Conservation (phyloP, 2,797 vertebrate genomes). For the Odontamblyopus lacepedii region DNA sequence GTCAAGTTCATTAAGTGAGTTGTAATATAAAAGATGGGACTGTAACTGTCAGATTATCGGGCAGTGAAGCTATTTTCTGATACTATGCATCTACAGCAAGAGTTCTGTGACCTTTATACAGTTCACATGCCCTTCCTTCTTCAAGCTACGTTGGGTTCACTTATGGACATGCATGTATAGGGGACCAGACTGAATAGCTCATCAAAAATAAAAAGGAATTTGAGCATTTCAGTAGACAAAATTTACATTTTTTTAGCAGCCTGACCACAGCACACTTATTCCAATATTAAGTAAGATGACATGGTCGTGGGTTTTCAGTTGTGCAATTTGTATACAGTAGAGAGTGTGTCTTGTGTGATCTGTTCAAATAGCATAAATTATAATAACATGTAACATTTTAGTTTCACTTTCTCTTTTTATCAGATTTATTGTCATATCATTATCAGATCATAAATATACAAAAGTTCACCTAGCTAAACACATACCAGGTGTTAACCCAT, state of each 20-base stretch:
- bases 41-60: conserved; percentile 25
- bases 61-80: conserved; percentile 52
- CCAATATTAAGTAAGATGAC: not conserved
- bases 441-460: not conserved
- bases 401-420: not conserved
- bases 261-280: not conserved
- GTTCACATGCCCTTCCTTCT: not conserved
- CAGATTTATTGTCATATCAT: not conserved
- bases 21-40: conserved; percentile 15
- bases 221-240: not conserved
- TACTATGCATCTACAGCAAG: conserved; percentile 19
- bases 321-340: not conserved
- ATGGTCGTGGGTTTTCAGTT: not conserved
- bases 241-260: not conserved
- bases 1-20: conserved; percentile 30
- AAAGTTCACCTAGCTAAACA: not conserved
- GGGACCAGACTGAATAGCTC: not conserved
- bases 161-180: not conserved
- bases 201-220: not conserved
- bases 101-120: conserved; percentile 34
- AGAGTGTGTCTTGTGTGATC: not conserved
- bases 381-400: not conserved
- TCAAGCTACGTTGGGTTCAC: not conserved
- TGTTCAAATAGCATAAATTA: not conserved
- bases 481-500: not conserved